Conservation (phyloP, 2,888 invertebrate species). For the Chydorus sphaericus region DNA sequence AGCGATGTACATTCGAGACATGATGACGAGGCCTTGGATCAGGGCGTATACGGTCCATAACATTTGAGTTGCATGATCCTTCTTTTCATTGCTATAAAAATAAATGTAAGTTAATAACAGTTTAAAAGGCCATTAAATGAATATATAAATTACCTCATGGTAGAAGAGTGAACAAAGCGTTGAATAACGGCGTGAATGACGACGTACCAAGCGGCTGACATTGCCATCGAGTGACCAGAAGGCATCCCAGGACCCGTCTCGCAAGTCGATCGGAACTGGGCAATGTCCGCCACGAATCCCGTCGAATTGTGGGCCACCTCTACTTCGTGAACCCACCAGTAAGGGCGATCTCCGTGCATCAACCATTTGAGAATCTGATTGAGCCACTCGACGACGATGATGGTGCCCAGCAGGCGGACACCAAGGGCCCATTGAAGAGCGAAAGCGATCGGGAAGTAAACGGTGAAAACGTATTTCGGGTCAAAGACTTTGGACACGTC, state of each 20-base stretch:
- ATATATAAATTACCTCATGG: conserved; percentile 13
- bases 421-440: conserved; percentile 40
- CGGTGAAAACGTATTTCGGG: conserved; percentile 38
- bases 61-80: conserved; percentile 20
- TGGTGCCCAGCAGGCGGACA: conserved; percentile 39
- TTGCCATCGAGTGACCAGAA: conserved; percentile 48
- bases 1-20: conserved; percentile 49
- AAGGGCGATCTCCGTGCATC: conserved; percentile 51
- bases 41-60: conserved; percentile 32
- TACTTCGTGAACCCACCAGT: conserved; percentile 57
- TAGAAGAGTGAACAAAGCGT: conserved; percentile 9
- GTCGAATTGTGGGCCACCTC: conserved; percentile 24
- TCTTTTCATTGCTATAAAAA: conserved; percentile 16
- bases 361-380: conserved; percentile 49
- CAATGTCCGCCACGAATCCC: conserved; percentile 22
- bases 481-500: conserved; percentile 38
- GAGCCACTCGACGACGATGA: conserved; percentile 43
- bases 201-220: conserved; percentile 35
- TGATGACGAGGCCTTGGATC: conserved; percentile 33
- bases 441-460: conserved; percentile 40
- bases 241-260: conserved; percentile 59
- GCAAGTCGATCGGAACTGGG: conserved; percentile 46
- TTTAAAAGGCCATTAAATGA: no score
- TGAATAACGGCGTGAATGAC: conserved; percentile 21
- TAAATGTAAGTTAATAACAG: background rate